Conservation (phyloP, 1,140 invertebrate species). For the Aphaenogaster ashmeadi region DNA sequence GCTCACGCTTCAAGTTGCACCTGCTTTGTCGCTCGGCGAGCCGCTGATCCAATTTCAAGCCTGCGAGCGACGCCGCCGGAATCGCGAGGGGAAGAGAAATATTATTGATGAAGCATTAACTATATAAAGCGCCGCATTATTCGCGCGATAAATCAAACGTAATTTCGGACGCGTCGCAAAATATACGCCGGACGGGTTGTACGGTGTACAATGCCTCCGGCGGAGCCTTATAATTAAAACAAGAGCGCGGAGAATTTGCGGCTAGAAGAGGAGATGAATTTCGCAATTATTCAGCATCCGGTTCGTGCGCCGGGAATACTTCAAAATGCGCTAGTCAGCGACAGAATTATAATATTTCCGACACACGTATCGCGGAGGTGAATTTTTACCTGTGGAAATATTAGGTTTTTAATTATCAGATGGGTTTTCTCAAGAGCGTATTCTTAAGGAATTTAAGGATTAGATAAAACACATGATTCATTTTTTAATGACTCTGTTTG, state of each 20-base stretch:
- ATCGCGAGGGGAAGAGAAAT: constrained; percentile 37
- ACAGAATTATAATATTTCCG: neutral
- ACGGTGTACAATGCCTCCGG: constrained; percentile 25
- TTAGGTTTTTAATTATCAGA: neutral
- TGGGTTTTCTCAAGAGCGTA: neutral
- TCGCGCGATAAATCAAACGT: constrained; percentile 67
- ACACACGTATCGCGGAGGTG: neutral
- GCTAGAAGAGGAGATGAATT: constrained; percentile 41
- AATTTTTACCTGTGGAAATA: neutral
- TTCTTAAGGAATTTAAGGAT: neutral
- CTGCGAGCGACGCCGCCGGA: neutral
- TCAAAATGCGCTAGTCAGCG: neutral
- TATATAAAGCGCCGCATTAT: constrained; percentile 65
- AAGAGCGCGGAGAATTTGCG: constrained; percentile 27
- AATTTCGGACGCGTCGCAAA: constrained; percentile 47
- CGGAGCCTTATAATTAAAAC: constrained; percentile 44
- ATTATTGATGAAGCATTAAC: constrained; percentile 72
- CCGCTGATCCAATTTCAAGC: constrained; percentile 68
- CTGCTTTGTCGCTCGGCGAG: constrained; percentile 68
- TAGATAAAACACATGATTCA: neutral
- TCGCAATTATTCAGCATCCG: constrained; percentile 52
- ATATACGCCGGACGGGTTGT: constrained; percentile 11
- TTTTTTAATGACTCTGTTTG: neutral
- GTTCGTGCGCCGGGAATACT: constrained; percentile 12
- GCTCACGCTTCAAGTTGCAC: constrained; percentile 73